These are phyloP conservation scores for Plagiodera versicolora DNA, from an alignment of 2,888 invertebrate genomes.

Conservation along the genomic window DNA sequence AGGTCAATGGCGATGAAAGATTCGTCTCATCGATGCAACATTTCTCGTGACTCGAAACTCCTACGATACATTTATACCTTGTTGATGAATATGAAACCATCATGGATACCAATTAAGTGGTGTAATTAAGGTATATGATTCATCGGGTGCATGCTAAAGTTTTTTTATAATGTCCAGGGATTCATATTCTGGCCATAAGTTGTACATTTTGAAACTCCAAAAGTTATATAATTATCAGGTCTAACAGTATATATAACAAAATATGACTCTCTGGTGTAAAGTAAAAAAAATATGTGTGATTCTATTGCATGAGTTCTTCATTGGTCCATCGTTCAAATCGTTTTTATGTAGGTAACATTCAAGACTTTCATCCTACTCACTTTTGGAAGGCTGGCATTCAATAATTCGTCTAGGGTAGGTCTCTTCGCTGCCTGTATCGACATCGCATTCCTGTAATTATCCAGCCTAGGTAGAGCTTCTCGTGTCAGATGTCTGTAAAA, in stretches of 20 bases:
- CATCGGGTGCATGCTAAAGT: too few relatives aligned
- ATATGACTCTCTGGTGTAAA: too few relatives aligned
- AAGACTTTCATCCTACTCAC: constrained; percentile 54
- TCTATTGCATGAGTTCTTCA: too few relatives aligned
- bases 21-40: neutral
- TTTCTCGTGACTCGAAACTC: neutral
- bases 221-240: too few relatives aligned
- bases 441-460: constrained; percentile 87
- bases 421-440: constrained; percentile 85
- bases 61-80: constrained; percentile 2
- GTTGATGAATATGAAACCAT: neutral
- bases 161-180: too few relatives aligned
- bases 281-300: too few relatives aligned
- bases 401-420: constrained; percentile 86
- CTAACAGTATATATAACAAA: too few relatives aligned
- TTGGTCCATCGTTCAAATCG: too few relatives aligned
- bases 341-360: too few relatives aligned
- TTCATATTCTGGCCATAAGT: too few relatives aligned
- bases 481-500: constrained; percentile 75
- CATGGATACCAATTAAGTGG: neutral
- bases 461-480: constrained; percentile 83
- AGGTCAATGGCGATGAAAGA: neutral
- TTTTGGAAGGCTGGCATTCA: constrained; percentile 81
- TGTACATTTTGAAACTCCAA: too few relatives aligned
- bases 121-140: neutral